Evolutionary conservation across 2,888 invertebrate genomes (phyloP), one percentile per base, ranked within the genome.

Genomic region (Polydrusus tereticollis): DNA sequence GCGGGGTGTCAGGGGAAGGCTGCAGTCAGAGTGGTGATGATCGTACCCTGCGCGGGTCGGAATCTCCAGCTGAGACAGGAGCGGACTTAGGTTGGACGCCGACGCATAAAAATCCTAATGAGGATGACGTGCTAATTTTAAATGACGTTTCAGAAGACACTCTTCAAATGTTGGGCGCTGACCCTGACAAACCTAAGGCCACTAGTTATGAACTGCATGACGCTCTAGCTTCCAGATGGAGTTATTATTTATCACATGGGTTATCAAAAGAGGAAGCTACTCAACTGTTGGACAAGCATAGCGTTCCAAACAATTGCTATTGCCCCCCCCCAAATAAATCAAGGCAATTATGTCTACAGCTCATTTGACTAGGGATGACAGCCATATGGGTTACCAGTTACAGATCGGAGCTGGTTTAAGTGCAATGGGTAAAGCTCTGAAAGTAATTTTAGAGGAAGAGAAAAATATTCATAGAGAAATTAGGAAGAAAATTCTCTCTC

Each of bases 391-490:
- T 14, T 65, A 45, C 36, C 74, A 74, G 23, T 29, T n/a, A 0
- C 45, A 58, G 16, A 45, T 74, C n/a, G 59, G 69, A 6, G 45
- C 14, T 5, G 69, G 69, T 7, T 16, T 69, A 18, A 45, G 64
- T 7, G 74, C 68, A 2, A 16, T 71, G 18, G 68, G 67, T 3
- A 69, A 64, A 50, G 67, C 59, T 10, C 10, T 71, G 10, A 62
- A 58, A 33, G 26, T 14, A 4, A 14, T 70, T 2, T 62, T 73
- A 0, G 67, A 66, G 41, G 57, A 62, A 21, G 43, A 63, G 21
- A 50, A 59, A 20, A 43, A 65, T 14, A 52, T 69, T 4, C 47
- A 58, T 0, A 38, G 26, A 2, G 33, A 33, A 10, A 12, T 20
- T 16, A 63, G 29, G 21, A 59, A 69, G 10, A 60, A 65, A 4